A percentile compares a stretch with the other conserved stretches of the same genome.
Conservation (phyloP, 2,797 vertebrate species). For the Decapterus maruadsi region DNA sequence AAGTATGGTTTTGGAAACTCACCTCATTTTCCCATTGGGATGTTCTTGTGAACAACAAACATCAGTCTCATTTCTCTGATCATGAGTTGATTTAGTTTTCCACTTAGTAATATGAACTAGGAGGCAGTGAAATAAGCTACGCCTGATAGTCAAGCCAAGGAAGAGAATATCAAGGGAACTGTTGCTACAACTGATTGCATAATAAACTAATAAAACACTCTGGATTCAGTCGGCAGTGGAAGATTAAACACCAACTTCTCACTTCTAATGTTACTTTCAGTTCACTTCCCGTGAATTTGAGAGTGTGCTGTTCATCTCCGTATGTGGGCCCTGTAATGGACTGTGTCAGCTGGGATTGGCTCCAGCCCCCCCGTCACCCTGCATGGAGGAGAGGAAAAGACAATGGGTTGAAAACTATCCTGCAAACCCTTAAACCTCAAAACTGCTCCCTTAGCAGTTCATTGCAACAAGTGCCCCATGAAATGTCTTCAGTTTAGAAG, state of each 20-base stretch:
- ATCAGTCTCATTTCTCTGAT: conserved; percentile 26
- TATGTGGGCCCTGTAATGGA: no score
- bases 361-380: no score
- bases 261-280: no score
- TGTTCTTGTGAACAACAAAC: conserved; percentile 24
- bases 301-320: no score
- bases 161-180: background rate
- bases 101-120: background rate
- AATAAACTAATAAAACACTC: background rate
- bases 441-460: background rate
- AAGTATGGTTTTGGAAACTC: background rate
- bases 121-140: background rate
- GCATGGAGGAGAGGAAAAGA: no score
- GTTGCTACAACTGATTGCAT: background rate
- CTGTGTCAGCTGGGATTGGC: no score
- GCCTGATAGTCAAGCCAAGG: background rate
- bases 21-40: conserved; percentile 15
- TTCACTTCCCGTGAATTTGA: no score
- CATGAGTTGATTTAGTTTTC: conserved; percentile 20
- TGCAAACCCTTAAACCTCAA: no score
- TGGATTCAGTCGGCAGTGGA: no score
- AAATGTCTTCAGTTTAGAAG: background rate
- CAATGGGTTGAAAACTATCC: no score
- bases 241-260: no score
- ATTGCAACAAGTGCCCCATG: conserved; percentile 16